A percentile compares a stretch with the other conserved stretches of the same genome.
These are phyloP conservation scores for Entomyzon cyanotis DNA, from an alignment of 2,113 vertebrate species.

Conservation along the genomic window DNA sequence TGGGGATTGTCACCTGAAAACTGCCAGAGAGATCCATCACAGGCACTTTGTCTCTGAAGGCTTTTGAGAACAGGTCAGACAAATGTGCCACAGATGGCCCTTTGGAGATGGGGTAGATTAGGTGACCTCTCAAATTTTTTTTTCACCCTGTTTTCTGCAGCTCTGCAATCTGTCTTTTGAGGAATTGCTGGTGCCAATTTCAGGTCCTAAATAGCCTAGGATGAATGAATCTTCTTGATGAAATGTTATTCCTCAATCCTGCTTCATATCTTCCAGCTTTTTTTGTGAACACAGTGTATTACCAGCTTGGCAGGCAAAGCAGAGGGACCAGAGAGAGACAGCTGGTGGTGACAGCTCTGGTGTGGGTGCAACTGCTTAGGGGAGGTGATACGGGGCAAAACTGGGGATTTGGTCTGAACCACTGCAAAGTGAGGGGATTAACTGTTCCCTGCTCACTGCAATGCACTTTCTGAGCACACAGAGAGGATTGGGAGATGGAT, in stretches of 20 bases:
- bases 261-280: not conserved
- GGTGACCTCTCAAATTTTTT: constrained; percentile 13
- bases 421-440: not conserved
- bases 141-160: not conserved
- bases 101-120: not conserved
- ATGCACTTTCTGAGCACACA: not conserved
- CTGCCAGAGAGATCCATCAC: not conserved
- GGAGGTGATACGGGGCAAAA: not conserved
- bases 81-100: not conserved
- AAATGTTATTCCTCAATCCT: constrained; percentile 5
- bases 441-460: not conserved
- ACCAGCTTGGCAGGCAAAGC: not conserved
- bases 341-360: not conserved
- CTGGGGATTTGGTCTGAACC: not conserved
- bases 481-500: not conserved
- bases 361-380: not conserved
- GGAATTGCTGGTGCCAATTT: constrained; percentile 5
- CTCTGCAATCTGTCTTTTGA: not conserved
- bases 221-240: constrained; percentile 11
- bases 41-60: not conserved
- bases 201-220: not conserved
- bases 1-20: not conserved
- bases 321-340: not conserved
- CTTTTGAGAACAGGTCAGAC: not conserved
- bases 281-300: not conserved